Evolutionary conservation across 2,797 vertebrate species (phyloP).

Genomic region (Anas bahamensis): DNA sequence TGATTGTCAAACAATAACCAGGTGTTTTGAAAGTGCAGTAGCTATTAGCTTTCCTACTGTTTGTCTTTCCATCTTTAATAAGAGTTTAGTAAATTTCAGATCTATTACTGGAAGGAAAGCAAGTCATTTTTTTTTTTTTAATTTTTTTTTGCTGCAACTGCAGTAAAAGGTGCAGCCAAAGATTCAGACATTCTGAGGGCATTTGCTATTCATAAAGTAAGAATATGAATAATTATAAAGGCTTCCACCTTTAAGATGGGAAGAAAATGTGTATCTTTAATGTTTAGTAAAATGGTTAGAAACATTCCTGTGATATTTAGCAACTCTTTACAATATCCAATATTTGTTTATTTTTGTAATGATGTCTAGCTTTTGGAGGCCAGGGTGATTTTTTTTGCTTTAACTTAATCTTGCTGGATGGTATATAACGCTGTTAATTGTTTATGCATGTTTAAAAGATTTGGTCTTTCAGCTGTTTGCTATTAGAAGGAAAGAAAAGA

Average conservation of each 20-base stretch:
- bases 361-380: not conserved
- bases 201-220: conserved; percentile 37
- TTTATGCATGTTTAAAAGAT: conserved; percentile 59
- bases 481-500: conserved; percentile 67
- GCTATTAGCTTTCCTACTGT: not conserved
- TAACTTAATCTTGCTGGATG: not conserved
- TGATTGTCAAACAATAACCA: not conserved
- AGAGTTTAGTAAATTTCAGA: conserved; percentile 28
- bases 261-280: not conserved
- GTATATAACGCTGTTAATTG: not conserved
- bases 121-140: not conserved
- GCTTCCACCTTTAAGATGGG: not conserved
- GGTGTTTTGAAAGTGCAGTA: not conserved
- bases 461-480: conserved; percentile 58
- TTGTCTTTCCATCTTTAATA: not conserved
- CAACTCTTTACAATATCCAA: not conserved
- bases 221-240: not conserved
- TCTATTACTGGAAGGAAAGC: conserved; percentile 7
- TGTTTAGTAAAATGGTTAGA: not conserved
- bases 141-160: conserved; percentile 66
- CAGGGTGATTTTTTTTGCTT: conserved; percentile 11
- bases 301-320: not conserved
- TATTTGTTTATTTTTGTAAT: conserved; percentile 43
- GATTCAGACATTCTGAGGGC: conserved; percentile 15
- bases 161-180: conserved; percentile 68